Evolutionary conservation across 2,797 vertebrate genomes (phyloP).

Genomic region (Crocodylus rhombifer): DNA sequence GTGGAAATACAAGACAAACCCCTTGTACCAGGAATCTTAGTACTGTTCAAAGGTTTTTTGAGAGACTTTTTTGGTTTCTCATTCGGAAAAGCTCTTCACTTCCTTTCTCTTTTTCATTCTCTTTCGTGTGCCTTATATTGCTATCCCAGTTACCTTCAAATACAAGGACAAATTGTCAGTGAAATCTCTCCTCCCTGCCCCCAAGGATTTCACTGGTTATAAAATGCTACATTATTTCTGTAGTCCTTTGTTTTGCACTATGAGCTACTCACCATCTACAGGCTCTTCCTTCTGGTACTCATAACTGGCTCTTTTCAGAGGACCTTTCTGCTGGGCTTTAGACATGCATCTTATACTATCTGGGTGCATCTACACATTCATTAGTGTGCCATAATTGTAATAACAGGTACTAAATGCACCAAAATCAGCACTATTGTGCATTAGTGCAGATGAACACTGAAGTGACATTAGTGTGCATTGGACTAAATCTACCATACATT

Average conservation of each 20-base stretch:
- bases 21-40: background rate
- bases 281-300: background rate
- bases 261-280: background rate
- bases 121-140: background rate
- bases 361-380: background rate
- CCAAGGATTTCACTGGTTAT: background rate
- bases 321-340: background rate
- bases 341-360: background rate
- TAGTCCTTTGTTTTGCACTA: background rate
- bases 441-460: no score
- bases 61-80: background rate
- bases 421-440: no score
- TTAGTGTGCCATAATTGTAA: no score
- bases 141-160: background rate
- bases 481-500: no score
- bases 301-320: background rate
- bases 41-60: background rate
- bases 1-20: background rate
- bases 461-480: no score
- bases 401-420: no score
- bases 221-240: background rate
- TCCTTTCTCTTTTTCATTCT: background rate
- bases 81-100: background rate
- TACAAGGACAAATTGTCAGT: background rate
- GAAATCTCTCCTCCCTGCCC: fast-evolving